These are phyloP conservation scores for Heloderma charlesbogerti DNA, from an alignment of 2,113 vertebrate genomes.

Conservation along the genomic window DNA sequence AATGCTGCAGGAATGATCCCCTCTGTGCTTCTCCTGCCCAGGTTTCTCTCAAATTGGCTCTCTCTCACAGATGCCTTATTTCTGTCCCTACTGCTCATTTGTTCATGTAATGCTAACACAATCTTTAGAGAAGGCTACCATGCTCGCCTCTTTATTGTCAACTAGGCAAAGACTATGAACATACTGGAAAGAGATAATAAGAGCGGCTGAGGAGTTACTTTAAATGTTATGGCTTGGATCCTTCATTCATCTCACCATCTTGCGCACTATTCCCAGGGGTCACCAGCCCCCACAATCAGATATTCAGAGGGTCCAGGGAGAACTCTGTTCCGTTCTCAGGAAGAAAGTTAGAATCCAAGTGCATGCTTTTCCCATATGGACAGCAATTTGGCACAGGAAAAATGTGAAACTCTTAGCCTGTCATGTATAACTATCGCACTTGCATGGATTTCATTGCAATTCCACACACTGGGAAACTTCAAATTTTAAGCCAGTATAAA, in stretches of 20 bases:
- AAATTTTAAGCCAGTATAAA: not conserved
- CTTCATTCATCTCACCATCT: not conserved
- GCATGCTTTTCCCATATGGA: not conserved
- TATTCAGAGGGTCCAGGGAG: not conserved
- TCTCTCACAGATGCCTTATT: not conserved
- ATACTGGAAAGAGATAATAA: not conserved
- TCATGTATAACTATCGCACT: not conserved
- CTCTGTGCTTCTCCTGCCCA: too few species aligned
- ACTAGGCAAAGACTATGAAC: not conserved
- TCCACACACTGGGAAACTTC: not conserved
- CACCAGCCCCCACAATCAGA: not conserved
- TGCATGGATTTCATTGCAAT: not conserved
- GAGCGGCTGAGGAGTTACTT: not conserved
- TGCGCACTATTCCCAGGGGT: too few species aligned
- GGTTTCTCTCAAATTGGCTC: not conserved
- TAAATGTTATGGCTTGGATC: not conserved
- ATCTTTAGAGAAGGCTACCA: not conserved
- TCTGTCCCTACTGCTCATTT: not conserved
- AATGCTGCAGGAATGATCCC: too few species aligned
- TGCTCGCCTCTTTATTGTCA: conserved; percentile 15
- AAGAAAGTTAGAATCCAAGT: not conserved
- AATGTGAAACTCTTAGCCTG: not conserved
- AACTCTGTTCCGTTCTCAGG: not conserved
- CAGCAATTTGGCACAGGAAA: not conserved
- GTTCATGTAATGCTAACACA: not conserved